phyloP scores from a whole-genome alignment of 2,113 vertebrate genomes.

The Syrrhaptes paradoxus region DNA sequence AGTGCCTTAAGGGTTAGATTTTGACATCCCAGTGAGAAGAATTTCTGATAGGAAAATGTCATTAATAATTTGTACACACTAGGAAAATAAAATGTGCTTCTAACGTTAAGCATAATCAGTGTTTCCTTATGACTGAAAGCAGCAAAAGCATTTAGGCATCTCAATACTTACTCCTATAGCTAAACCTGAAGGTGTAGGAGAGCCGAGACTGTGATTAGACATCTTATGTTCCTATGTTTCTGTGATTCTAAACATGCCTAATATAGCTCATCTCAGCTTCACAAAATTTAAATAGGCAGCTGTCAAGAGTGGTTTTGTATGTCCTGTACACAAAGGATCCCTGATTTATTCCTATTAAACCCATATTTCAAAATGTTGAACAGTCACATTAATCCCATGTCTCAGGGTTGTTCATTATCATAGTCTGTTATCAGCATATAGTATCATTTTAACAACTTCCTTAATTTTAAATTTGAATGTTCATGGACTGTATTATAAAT shows the following conservation, averaged over 20 bases:
- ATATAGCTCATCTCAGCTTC: not conserved
- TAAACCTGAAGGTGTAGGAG: not conserved
- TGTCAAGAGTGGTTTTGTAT: slow-evolving; percentile 21
- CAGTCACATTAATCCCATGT: not conserved
- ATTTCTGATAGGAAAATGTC: not conserved
- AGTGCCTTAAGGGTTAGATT: not conserved
- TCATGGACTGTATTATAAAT: not conserved
- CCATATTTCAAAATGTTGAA: slow-evolving; percentile 15
- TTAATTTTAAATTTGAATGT: slow-evolving; percentile 14
- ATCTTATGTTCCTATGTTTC: not conserved
- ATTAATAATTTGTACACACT: not conserved
- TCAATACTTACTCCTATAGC: not conserved
- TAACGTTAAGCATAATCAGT: not conserved
- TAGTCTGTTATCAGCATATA: not conserved
- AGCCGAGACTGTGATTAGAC: not conserved
- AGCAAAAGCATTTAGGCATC: not conserved
- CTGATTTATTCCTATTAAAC: slow-evolving; percentile 32
- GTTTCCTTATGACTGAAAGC: not conserved
- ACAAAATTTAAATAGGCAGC: slow-evolving; percentile 32
- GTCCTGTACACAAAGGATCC: slow-evolving; percentile 23
- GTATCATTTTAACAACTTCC: slow-evolving; percentile 23
- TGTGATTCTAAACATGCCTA: slow-evolving; percentile 3
- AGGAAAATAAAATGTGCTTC: not conserved
- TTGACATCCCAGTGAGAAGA: not conserved
- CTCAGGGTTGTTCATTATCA: slow-evolving; percentile 15